Conservation (phyloP, 2,888 invertebrate species). For the Caenorhabditis becei region DNA sequence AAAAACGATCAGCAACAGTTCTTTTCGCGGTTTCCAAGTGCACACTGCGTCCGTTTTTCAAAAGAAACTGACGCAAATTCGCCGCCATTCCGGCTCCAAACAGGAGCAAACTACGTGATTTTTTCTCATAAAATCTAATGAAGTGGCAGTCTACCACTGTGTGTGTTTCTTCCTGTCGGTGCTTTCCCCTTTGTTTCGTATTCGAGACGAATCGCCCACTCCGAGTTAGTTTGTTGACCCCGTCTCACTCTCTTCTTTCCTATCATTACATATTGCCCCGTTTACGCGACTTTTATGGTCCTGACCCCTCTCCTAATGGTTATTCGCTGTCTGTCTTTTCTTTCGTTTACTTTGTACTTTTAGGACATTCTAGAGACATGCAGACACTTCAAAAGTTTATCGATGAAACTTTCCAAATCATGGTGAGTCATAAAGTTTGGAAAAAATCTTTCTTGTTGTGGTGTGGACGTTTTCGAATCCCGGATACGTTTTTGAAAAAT, state of each 20-base stretch:
- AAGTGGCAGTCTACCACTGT: not conserved
- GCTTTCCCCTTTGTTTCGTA: not conserved
- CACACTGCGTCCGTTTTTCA: not conserved
- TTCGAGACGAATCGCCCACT: not conserved
- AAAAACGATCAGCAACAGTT: too few relatives aligned
- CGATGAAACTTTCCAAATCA: constrained; percentile 40
- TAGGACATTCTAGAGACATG: not conserved
- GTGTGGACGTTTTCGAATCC: constrained; percentile 12
- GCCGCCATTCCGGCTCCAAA: not conserved
- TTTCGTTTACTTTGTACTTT: not conserved
- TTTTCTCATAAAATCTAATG: not conserved
- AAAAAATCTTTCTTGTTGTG: constrained; percentile 4
- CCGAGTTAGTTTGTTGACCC: not conserved
- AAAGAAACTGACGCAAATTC: constrained; percentile 4
- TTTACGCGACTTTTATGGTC: not conserved
- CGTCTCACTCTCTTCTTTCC: not conserved
- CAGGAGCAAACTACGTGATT: constrained; percentile 1
- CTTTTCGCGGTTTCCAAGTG: not conserved
- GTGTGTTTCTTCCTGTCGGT: not conserved
- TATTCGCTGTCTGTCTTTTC: constrained; percentile 6
- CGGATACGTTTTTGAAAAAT: too few relatives aligned
- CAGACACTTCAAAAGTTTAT: constrained; percentile 25
- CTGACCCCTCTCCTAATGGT: not conserved
- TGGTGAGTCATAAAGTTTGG: constrained; percentile 19
- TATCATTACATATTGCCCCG: not conserved